These are phyloP conservation scores for Arge pagana DNA, from an alignment of 2,888 invertebrate genomes.

Conservation along the genomic window DNA sequence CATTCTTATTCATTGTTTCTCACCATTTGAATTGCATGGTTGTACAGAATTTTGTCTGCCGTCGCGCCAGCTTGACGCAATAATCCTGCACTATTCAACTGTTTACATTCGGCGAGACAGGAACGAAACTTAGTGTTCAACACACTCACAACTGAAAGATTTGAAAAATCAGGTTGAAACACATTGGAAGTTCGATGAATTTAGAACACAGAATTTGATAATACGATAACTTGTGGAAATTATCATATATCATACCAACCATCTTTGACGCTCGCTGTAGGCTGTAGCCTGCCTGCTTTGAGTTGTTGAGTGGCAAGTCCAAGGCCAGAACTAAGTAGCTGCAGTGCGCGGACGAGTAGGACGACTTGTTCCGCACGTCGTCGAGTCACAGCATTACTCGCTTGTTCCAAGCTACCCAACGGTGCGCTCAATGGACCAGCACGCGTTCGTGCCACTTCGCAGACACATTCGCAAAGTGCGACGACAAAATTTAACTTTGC, in stretches of 20 bases:
- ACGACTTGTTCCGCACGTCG: constrained; percentile 80
- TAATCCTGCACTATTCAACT: constrained; percentile 78
- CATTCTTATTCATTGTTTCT: no score
- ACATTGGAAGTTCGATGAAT: neutral
- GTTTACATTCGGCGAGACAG: constrained; percentile 85
- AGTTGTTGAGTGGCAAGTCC: constrained; percentile 87
- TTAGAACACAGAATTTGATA: constrained; percentile 11
- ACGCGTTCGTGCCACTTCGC: constrained; percentile 84
- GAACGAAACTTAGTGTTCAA: constrained; percentile 92
- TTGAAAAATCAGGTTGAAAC: neutral
- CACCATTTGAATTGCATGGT: constrained; percentile 98
- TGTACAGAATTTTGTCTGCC: constrained; percentile 95
- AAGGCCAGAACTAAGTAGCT: constrained; percentile 93
- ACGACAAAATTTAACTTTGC: constrained; percentile 97
- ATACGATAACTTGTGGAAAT: neutral
- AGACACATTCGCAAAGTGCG: constrained; percentile 92
- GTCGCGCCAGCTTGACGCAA: constrained; percentile 79
- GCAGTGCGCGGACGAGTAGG: constrained; percentile 86
- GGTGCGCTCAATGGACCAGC: constrained; percentile 74
- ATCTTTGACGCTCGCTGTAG: constrained; percentile 88
- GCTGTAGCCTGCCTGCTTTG: constrained; percentile 81
- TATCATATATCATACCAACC: constrained; percentile 62
- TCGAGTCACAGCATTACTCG: constrained; percentile 55
- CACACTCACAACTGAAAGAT: constrained; percentile 76
- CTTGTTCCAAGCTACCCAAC: constrained; percentile 46